Conservation (phyloP, 2,888 invertebrate genomes). For the Baccha elongata region DNA sequence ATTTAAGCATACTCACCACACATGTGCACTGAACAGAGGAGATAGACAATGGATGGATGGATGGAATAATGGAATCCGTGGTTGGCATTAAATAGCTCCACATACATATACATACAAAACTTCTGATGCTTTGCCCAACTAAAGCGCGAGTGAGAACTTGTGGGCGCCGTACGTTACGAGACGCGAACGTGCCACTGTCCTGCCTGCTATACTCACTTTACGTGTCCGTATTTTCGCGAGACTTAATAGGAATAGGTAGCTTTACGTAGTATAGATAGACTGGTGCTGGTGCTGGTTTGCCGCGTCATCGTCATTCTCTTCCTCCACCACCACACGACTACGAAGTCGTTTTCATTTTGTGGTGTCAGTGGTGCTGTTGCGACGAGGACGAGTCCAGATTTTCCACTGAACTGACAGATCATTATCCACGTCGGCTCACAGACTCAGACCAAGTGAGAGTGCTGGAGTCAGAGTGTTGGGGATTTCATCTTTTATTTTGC, state of each 20-base stretch:
- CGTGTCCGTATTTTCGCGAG: slow-evolving; percentile 72
- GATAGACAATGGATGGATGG: neutral
- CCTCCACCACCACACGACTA: slow-evolving; percentile 32
- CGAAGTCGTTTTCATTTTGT: slow-evolving; percentile 34
- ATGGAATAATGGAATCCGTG: slow-evolving; percentile 11
- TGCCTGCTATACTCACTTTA: slow-evolving; percentile 69
- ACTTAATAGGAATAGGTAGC: slow-evolving; percentile 43
- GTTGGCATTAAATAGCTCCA: neutral
- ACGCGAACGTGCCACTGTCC: slow-evolving; percentile 71
- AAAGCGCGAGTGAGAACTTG: slow-evolving; percentile 66
- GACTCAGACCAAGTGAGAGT: slow-evolving; percentile 22
- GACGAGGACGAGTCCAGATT: slow-evolving; percentile 70
- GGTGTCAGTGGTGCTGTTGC: slow-evolving; percentile 57
- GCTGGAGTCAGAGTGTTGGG: slow-evolving; percentile 34
- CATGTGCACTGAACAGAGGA: slow-evolving; percentile 5
- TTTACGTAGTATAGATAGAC: neutral
- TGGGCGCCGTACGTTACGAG: slow-evolving; percentile 72
- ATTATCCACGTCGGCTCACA: slow-evolving; percentile 63
- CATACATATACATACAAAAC: slow-evolving; percentile 14
- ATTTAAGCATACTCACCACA: slow-evolving; percentile 53
- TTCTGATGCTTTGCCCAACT: slow-evolving; percentile 37
- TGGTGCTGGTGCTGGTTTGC: slow-evolving; percentile 9
- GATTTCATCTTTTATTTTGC: slow-evolving; percentile 24
- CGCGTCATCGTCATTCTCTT: slow-evolving; percentile 26
- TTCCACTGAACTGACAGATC: slow-evolving; percentile 72